phyloP scores from a whole-genome alignment of 2,113 vertebrate species.

The human region DNA sequence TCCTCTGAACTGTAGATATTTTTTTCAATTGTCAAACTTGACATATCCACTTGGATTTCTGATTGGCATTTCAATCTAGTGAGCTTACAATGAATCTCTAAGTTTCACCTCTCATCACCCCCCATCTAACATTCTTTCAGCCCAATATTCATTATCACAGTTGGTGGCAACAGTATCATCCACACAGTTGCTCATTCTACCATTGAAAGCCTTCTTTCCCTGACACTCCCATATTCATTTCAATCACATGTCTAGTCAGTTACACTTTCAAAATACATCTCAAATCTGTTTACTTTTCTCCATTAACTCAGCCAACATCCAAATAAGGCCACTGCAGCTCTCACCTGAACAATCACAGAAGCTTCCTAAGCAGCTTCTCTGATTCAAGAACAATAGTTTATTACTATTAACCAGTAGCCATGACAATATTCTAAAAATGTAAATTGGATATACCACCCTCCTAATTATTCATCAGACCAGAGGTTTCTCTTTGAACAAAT shows the following conservation, averaged over 20 bases:
- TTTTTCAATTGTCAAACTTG: not conserved
- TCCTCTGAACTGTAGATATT: not conserved
- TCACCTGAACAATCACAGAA: not conserved
- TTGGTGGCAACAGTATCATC: not conserved
- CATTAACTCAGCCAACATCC: not conserved
- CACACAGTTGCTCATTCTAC: not conserved
- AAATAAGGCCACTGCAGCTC: not conserved
- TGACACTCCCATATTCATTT: not conserved
- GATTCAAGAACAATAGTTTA: not conserved
- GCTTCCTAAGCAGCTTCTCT: not conserved
- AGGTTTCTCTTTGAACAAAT: not conserved
- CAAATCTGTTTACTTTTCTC: constrained; percentile 6
- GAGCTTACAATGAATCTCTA: not conserved
- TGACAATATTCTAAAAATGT: not conserved
- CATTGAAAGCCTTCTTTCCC: not conserved
- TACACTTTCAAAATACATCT: not conserved
- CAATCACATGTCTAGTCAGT: not conserved
- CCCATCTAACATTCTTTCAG: not conserved
- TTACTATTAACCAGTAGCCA: not conserved
- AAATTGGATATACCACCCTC: not conserved
- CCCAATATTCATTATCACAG: not conserved
- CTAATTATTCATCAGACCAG: not conserved
- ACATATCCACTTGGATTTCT: not conserved
- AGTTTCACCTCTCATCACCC: not conserved
- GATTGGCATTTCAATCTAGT: not conserved